Evolutionary conservation across 1,140 invertebrate genomes (phyloP), one percentile per base, ranked within the genome.

Genomic region (Teleopsis dalmanni): DNA sequence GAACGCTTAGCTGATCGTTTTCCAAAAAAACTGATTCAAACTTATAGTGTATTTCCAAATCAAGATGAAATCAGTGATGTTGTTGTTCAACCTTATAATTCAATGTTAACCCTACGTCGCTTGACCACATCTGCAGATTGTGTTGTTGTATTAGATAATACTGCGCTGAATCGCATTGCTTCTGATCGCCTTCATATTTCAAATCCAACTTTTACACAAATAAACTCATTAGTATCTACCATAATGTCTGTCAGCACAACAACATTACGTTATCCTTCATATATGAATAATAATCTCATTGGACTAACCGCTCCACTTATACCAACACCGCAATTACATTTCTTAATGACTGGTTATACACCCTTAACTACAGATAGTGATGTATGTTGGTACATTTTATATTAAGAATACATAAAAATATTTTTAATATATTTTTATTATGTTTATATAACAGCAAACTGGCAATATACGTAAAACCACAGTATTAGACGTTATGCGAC

Each of bases 41-140:
- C 96, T 0, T 99, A 98, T 70, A 98, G 95, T 65, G 95, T 99
- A 1, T 99, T 99, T 72, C 96, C 96, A 1, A 99, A 98, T 75
- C 86, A 97, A 66, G 93, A 97, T 75, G 93, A 98, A 81, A 90
- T 90, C 57, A 91, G 92, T 72, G 96, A 99, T 75, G 96, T 99
- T 18, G 95, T 99, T 1, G 96, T 99, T 2, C 95, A 98, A 66
- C 97, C 97, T 0, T 99, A 99, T 74, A 99, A 99, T 75, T 97
- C 95, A 0, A 70, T 99, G 40, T 73, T 99, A 10, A 98, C 97
- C 0, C 73, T 99, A n/a, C 93, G 95, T 67, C 79, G 96, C 46
- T 75, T 99, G 26, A 97, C 94, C 3, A 87, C 95, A 60, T 91
- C 91, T 72, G 92, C 95, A 0, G 96, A 99, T 74, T 96, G 93